Conservation (phyloP, 2,797 vertebrate species). For the Adelosebastes latens region DNA sequence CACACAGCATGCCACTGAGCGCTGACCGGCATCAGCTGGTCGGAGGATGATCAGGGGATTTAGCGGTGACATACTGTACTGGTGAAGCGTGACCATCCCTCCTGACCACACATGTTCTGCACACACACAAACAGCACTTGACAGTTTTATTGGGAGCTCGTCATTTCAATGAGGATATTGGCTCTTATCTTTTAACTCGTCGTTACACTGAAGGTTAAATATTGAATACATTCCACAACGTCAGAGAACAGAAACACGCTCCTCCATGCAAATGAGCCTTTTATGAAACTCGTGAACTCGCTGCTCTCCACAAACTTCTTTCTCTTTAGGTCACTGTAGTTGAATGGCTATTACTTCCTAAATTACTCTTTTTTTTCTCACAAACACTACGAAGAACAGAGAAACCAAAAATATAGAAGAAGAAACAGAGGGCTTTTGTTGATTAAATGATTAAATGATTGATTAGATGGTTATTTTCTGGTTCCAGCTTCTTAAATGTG, state of each 20-base stretch:
- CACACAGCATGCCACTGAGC: background rate
- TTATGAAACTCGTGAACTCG: background rate
- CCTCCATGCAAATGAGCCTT: slow-evolving; percentile 13
- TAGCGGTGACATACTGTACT: slow-evolving; percentile 5
- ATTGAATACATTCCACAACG: background rate
- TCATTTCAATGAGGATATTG: background rate
- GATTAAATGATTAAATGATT: background rate
- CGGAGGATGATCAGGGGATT: slow-evolving; percentile 31
- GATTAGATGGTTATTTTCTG: too few relatives aligned
- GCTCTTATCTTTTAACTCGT: background rate
- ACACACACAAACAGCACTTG: background rate
- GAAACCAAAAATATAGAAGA: background rate
- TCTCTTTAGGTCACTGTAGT: background rate
- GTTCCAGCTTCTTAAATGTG: too few relatives aligned
- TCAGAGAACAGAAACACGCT: background rate
- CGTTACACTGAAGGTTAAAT: background rate
- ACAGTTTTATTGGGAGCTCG: slow-evolving; percentile 26
- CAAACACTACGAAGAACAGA: background rate
- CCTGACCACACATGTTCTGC: background rate
- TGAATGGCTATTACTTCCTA: background rate
- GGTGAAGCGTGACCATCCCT: background rate
- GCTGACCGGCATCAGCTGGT: slow-evolving; percentile 33
- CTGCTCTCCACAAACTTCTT: background rate
- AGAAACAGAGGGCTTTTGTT: background rate
- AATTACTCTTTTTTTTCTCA: background rate